Evolutionary conservation across 2,888 invertebrate genomes (phyloP).

Genomic region (Melipona bicolor): DNA sequence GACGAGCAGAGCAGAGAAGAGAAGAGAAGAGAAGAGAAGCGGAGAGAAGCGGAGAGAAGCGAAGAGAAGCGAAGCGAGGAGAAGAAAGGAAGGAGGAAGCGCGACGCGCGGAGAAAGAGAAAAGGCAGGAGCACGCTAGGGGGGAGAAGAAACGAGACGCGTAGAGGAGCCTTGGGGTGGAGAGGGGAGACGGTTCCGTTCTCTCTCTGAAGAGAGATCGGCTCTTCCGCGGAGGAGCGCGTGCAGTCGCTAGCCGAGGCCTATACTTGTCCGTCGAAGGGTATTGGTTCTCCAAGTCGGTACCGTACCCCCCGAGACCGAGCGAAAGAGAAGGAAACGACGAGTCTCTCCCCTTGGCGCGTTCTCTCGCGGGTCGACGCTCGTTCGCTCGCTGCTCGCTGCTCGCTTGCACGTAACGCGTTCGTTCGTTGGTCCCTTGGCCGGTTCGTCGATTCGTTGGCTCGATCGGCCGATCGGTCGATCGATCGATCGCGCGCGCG

Average conservation of each 20-base stretch:
- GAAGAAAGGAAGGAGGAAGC: slow-evolving; percentile 62
- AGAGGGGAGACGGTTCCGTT: slow-evolving; percentile 68
- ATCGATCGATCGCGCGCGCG: slow-evolving; percentile 34
- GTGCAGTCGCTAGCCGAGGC: slow-evolving; percentile 83
- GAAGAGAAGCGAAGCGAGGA: slow-evolving; percentile 56
- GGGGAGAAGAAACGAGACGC: slow-evolving; percentile 57
- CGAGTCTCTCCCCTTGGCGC: slow-evolving; percentile 61
- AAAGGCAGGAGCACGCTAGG: slow-evolving; percentile 59
- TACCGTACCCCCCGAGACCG: slow-evolving; percentile 65
- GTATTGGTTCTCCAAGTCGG: slow-evolving; percentile 74
- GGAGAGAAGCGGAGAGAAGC: slow-evolving; percentile 48
- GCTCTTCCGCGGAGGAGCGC: slow-evolving; percentile 79
- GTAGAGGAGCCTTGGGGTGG: slow-evolving; percentile 42
- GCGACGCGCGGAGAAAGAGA: slow-evolving; percentile 47
- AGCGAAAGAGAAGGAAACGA: slow-evolving; percentile 53
- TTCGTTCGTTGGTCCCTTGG: slow-evolving; percentile 17
- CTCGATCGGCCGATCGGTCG: slow-evolving; percentile 45
- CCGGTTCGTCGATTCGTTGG: slow-evolving; percentile 28
- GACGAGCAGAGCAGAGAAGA: neutral
- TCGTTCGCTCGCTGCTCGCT: slow-evolving; percentile 52
- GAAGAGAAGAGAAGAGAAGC: neutral
- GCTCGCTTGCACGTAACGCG: slow-evolving; percentile 31
- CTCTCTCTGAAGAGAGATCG: slow-evolving; percentile 77
- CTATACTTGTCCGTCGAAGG: slow-evolving; percentile 81
- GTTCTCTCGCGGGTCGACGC: slow-evolving; percentile 54